Percentiles rank a stretch among this genome's conserved stretches.
phyloP scores from a whole-genome alignment of 2,888 invertebrate species.

The Lymantria monacha region DNA sequence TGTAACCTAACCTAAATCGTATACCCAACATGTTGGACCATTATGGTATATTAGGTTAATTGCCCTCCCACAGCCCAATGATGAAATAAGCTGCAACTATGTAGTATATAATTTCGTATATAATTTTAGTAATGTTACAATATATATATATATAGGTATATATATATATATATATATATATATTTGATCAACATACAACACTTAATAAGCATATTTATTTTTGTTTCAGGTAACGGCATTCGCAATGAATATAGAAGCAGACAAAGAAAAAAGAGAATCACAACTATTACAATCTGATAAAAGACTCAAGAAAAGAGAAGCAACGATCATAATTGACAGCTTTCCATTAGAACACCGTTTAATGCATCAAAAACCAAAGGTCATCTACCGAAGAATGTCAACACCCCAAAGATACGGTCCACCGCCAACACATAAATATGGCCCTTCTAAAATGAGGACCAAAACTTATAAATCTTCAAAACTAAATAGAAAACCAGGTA shows the following conservation, averaged over 20 bases:
- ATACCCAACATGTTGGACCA: no score
- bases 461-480: conserved; percentile 43
- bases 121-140: no score
- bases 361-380: conserved; percentile 48
- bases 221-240: conserved; percentile 62
- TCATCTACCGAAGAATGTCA: conserved; percentile 51
- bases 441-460: conserved; percentile 45
- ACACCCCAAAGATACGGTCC: conserved; percentile 41
- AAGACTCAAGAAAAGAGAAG: conserved; percentile 50
- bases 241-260: conserved; percentile 40
- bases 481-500: conserved; percentile 40
- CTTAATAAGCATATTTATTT: not conserved
- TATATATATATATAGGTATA: no score
- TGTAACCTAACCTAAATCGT: no score
- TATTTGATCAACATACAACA: not conserved
- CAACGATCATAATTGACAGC: conserved; percentile 51
- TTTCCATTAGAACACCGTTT: conserved; percentile 7
- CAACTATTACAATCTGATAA: conserved; percentile 13
- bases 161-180: no score
- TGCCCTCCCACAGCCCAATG: no score
- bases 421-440: conserved; percentile 38
- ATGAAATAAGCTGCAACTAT: no score
- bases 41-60: no score
- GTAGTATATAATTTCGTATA: no score
- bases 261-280: conserved; percentile 9